A percentile compares a stretch with the other conserved stretches of the same genome.
These are phyloP conservation scores for Anoplophora glabripennis DNA, from an alignment of 1,140 invertebrate species.

Conservation along the genomic window DNA sequence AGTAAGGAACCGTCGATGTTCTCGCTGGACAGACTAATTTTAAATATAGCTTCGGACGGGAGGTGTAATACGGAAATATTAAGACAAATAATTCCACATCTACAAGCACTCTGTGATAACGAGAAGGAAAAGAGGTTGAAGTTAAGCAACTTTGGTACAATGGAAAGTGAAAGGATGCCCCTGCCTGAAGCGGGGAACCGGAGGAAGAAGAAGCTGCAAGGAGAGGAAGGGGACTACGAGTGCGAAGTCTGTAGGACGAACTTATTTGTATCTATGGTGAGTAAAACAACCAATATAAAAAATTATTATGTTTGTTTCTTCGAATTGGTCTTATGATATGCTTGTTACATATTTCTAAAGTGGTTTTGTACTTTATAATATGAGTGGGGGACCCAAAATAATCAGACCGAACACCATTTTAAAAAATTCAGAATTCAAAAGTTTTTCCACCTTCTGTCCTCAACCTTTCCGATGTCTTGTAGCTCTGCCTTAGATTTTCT, in stretches of 20 bases:
- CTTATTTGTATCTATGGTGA: constrained; percentile 76
- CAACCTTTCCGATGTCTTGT: too few relatives aligned
- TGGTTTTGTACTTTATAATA: too few relatives aligned
- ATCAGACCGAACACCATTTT: too few relatives aligned
- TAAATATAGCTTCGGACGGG: constrained; percentile 72
- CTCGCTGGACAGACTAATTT: constrained; percentile 79
- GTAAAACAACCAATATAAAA: constrained; percentile 34
- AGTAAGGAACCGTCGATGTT: constrained; percentile 91
- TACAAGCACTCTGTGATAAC: constrained; percentile 53
- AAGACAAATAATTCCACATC: constrained; percentile 54
- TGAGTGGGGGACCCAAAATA: too few relatives aligned
- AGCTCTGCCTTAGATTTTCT: too few relatives aligned
- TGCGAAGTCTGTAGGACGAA: constrained; percentile 78
- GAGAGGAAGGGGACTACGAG: constrained; percentile 69
- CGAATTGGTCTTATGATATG: too few relatives aligned
- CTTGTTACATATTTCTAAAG: too few relatives aligned
- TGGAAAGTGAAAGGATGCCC: constrained; percentile 61
- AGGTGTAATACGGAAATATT: constrained; percentile 65
- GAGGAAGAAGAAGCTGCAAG: constrained; percentile 56
- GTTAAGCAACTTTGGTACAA: constrained; percentile 57
- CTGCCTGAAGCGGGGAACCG: constrained; percentile 54
- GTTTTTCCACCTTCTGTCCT: too few relatives aligned
- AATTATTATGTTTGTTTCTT: too few relatives aligned
- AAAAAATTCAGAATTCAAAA: too few relatives aligned
- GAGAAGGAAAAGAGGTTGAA: constrained; percentile 48